Evolutionary conservation across 2,797 vertebrate genomes (phyloP).

Genomic region (Lepilemur ruficaudatus): DNA sequence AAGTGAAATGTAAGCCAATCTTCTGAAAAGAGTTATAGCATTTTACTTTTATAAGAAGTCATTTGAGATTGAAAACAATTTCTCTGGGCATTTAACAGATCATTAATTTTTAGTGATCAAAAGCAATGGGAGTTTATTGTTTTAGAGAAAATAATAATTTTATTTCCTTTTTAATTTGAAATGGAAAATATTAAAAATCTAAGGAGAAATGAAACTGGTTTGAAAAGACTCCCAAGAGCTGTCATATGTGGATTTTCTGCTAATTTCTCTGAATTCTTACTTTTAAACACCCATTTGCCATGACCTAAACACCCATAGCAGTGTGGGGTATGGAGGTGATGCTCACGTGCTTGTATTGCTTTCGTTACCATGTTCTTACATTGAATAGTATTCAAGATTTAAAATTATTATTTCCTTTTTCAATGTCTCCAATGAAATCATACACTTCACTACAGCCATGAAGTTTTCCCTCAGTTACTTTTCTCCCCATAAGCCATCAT

Average conservation of each 20-base stretch:
- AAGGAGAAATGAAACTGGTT: neutral
- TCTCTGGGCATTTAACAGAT: constrained; percentile 50
- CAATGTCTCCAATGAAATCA: neutral
- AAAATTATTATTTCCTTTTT: neutral
- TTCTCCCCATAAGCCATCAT: neutral
- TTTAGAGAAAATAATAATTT: constrained; percentile 1
- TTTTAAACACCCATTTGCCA: neutral
- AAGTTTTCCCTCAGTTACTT: neutral
- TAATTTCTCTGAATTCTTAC: neutral
- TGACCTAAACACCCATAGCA: neutral
- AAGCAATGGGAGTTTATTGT: constrained; percentile 32
- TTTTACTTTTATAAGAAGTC: constrained; percentile 46
- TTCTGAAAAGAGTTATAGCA: constrained; percentile 27
- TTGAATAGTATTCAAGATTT: neutral
- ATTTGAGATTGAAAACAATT: constrained; percentile 48
- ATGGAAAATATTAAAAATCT: constrained; percentile 21
- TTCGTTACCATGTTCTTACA: neutral
- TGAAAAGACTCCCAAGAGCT: neutral
- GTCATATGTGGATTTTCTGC: neutral
- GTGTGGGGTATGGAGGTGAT: neutral
- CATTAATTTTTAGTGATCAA: constrained; percentile 50
- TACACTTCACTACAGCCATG: neutral
- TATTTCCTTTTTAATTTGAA: constrained; percentile 28
- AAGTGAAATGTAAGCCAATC: constrained; percentile 3
- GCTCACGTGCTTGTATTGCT: neutral